These are phyloP conservation scores for Endomychus coccineus DNA, from an alignment of 2,888 invertebrate species.

Conservation along the genomic window DNA sequence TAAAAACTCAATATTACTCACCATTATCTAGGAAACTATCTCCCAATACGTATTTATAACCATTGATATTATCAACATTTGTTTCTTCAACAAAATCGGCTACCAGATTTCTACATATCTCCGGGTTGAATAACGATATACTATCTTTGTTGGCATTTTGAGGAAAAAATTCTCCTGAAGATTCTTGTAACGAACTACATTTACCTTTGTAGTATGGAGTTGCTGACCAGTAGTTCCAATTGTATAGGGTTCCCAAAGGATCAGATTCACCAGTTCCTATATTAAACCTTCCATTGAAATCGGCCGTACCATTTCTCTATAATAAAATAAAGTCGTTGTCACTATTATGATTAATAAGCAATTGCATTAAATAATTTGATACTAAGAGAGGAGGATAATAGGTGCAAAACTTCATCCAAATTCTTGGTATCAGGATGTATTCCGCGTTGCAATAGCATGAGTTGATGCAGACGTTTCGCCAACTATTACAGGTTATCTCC, in stretches of 20 bases:
- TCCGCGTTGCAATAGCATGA: too few relatives aligned
- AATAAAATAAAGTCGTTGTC: constrained; percentile 3
- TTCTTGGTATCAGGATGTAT: too few relatives aligned
- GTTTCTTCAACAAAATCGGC: constrained; percentile 56
- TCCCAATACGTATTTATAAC: constrained; percentile 61
- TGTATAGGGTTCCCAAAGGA: constrained; percentile 60
- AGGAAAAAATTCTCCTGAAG: constrained; percentile 74
- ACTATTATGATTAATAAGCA: too few relatives aligned
- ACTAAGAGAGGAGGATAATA: too few relatives aligned
- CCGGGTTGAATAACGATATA: constrained; percentile 59
- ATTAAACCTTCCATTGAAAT: constrained; percentile 68
- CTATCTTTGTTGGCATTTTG: constrained; percentile 49
- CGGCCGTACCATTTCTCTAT: constrained; percentile 68
- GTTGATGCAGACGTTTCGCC: too few relatives aligned
- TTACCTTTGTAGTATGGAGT: constrained; percentile 47
- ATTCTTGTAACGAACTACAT: constrained; percentile 60
- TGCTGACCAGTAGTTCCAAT: constrained; percentile 63
- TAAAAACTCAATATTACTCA: too few relatives aligned
- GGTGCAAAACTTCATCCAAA: too few relatives aligned
- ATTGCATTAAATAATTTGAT: too few relatives aligned
- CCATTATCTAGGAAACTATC: constrained; percentile 62
- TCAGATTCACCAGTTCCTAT: constrained; percentile 60
- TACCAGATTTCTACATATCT: constrained; percentile 64
- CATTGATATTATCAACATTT: constrained; percentile 51
- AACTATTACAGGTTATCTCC: too few relatives aligned